These are phyloP conservation scores for Colletes gigas DNA, from an alignment of 1,140 invertebrate species.

Conservation along the genomic window DNA sequence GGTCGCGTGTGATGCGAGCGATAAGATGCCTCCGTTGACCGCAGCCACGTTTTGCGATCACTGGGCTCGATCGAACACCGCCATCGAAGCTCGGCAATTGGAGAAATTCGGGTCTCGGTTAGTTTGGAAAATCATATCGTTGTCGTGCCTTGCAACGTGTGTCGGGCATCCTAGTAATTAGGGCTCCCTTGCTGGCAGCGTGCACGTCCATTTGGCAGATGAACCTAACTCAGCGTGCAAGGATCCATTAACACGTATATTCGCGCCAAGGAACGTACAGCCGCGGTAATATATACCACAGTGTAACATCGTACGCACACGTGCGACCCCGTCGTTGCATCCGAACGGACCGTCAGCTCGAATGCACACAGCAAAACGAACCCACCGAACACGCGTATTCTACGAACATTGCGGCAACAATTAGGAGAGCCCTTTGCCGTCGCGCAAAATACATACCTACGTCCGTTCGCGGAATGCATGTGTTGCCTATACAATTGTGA, in stretches of 20 bases:
- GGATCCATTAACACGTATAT: constrained; percentile 66
- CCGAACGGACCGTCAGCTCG: background rate
- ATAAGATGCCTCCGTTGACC: background rate
- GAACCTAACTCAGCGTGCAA: constrained; percentile 62
- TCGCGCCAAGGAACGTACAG: constrained; percentile 60
- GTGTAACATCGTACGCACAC: constrained; percentile 37
- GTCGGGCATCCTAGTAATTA: constrained; percentile 49
- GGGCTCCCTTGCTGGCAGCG: constrained; percentile 42
- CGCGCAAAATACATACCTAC: constrained; percentile 48
- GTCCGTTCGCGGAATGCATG: constrained; percentile 38
- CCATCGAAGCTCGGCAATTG: background rate
- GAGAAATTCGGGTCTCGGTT: constrained; percentile 31
- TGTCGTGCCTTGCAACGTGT: constrained; percentile 39
- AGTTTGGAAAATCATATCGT: constrained; percentile 46
- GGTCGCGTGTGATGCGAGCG: background rate
- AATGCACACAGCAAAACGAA: constrained; percentile 43
- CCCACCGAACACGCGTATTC: constrained; percentile 44
- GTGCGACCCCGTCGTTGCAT: constrained; percentile 9
- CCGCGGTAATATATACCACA: constrained; percentile 46
- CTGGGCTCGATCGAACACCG: background rate
- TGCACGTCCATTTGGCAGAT: constrained; percentile 61
- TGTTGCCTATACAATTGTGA: constrained; percentile 48
- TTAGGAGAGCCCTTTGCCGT: constrained; percentile 57
- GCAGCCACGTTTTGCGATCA: background rate
- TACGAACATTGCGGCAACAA: constrained; percentile 62